phyloP scores from a whole-genome alignment of 2,797 vertebrate genomes.

The Cyclura pinguis region DNA sequence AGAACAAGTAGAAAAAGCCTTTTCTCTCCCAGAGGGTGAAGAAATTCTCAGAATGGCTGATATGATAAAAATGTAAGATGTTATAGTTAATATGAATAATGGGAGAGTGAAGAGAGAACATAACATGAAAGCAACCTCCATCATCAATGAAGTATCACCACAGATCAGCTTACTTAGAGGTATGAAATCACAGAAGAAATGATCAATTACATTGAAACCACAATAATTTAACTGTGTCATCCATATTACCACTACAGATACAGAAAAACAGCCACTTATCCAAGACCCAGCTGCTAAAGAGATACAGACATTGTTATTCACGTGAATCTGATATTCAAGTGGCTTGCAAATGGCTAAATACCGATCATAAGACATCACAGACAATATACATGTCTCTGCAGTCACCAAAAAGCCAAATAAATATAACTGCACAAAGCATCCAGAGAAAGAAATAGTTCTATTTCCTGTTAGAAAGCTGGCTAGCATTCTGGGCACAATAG shows the following conservation, averaged over 20 bases:
- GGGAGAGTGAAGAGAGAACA: slow-evolving; percentile 21
- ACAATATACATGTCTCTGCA: slow-evolving; percentile 69
- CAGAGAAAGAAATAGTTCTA: slow-evolving; percentile 5
- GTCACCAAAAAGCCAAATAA: slow-evolving; percentile 69
- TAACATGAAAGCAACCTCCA: neutral
- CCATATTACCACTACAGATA: slow-evolving; percentile 62
- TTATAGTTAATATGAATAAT: slow-evolving; percentile 18
- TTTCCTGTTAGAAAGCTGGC: slow-evolving; percentile 29
- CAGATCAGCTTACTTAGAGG: slow-evolving; percentile 70
- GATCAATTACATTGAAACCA: slow-evolving; percentile 66
- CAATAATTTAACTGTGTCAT: slow-evolving; percentile 66
- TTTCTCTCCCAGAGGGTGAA: slow-evolving; percentile 16
- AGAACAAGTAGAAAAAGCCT: slow-evolving; percentile 35
- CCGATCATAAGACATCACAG: slow-evolving; percentile 68
- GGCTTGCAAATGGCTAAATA: slow-evolving; percentile 54
- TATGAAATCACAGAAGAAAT: slow-evolving; percentile 76
- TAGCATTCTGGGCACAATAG: slow-evolving; percentile 68
- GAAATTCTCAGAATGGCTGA: slow-evolving; percentile 21
- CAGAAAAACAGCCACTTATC: slow-evolving; percentile 60
- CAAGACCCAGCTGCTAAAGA: slow-evolving; percentile 61
- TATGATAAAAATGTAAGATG: slow-evolving; percentile 27
- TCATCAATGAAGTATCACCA: slow-evolving; percentile 43
- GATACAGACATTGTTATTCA: slow-evolving; percentile 52
- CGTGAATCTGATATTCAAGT: slow-evolving; percentile 58
- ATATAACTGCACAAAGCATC: slow-evolving; percentile 71